Evolutionary conservation across 2,797 vertebrate genomes (phyloP).

Genomic region (Arctocebus calabarensis): DNA sequence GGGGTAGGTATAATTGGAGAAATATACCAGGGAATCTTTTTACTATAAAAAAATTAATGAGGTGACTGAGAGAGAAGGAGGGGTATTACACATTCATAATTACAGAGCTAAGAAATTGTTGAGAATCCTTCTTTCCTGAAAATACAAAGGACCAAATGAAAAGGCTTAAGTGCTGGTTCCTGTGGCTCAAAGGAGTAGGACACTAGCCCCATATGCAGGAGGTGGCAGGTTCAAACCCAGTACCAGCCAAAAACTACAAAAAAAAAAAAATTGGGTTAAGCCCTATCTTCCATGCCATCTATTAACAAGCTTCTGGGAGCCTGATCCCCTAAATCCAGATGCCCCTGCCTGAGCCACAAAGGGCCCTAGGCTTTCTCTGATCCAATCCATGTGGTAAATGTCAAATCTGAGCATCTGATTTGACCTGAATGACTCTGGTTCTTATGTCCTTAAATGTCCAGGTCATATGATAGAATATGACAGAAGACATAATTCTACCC

Average conservation of each 20-base stretch:
- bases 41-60: conserved; percentile 43
- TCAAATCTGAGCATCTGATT: background rate
- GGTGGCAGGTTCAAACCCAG: too few relatives aligned
- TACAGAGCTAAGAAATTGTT: background rate
- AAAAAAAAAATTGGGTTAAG: background rate
- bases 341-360: background rate
- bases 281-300: background rate
- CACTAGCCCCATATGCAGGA: too few relatives aligned
- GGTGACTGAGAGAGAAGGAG: background rate
- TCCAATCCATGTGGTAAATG: background rate
- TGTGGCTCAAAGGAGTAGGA: too few relatives aligned
- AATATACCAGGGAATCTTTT: background rate
- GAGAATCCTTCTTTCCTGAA: background rate
- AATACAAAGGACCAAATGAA: background rate
- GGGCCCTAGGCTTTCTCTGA: background rate
- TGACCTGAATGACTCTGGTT: conserved; percentile 15
- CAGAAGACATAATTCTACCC: conserved; percentile 1
- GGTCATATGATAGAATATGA: background rate
- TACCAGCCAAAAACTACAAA: too few relatives aligned
- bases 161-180: background rate
- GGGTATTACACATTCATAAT: background rate
- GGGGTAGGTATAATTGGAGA: background rate
- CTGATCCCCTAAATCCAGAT: background rate
- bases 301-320: background rate
- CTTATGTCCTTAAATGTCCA: conserved; percentile 26